Evolutionary conservation across 2,888 invertebrate species (phyloP), one percentile per base, ranked within the genome.

Genomic region (Taphrorychus bicolor): DNA sequence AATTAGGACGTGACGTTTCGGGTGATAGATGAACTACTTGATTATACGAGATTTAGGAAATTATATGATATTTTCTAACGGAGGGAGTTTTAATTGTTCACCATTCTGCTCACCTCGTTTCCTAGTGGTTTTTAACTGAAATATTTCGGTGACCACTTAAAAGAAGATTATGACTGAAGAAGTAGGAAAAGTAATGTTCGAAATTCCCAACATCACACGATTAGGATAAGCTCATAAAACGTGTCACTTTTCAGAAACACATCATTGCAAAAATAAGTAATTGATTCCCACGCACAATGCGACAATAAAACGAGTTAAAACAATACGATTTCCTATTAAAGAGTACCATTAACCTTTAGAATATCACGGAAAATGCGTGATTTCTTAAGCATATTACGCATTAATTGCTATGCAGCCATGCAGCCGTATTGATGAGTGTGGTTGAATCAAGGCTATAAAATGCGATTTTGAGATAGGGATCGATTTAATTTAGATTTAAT

Each of bases 1-100:
- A 64, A 64, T 64, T 64, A 64, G 51, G 22, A 45, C 14, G 18
- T 59, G 59, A 59, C 59, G 59, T 59, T 45, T 59, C 48, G 14
- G 48, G 19, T 59, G 59, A 59, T 59, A 41, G 42, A 59, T 59
- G 59, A 59, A 19, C 59, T 14, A 59, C 19, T 59, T 59, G 59
- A 59, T 59, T 59, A 59, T 59, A 59, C 23, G 45, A 17, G 21
- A n/a, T 59, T 59, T 59, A 23, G n/a, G 2, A n/a, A 24, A 54
- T 54, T 54, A 54, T 24, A 32, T 54, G 22, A 54, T 23, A 54
- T 54, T 4, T 54, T 54, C 17, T 54, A n/a, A 24, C 22, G 22
- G 24, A 23, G 24, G 18, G 19, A n/a, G 18, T 51, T 51, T 51
- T 51, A 51, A 51, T 51, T 51, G 51, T 51, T 51, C n/a, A 18